These are phyloP conservation scores for Achlya flavicornis DNA, from an alignment of 2,888 invertebrate genomes.

Conservation along the genomic window DNA sequence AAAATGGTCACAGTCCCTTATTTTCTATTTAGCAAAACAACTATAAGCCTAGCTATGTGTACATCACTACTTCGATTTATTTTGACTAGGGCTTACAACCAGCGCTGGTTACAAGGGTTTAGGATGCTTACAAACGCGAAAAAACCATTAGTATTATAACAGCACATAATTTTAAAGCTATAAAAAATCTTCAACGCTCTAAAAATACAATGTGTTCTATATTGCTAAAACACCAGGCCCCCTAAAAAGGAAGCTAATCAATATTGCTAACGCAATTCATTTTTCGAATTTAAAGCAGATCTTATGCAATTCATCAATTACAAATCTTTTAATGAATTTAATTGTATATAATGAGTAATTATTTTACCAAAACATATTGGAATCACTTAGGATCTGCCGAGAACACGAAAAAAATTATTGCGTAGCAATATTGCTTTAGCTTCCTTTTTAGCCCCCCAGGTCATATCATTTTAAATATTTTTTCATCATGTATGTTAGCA, in stretches of 20 bases:
- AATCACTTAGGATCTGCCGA: no score
- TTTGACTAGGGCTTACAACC: constrained; percentile 69
- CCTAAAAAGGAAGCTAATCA: no score
- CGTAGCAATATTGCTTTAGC: no score
- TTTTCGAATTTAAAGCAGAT: no score
- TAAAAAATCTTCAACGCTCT: not conserved
- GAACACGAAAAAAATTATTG: no score
- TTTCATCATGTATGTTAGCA: not conserved
- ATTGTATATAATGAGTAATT: no score
- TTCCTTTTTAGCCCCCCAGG: no score
- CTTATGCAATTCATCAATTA: no score
- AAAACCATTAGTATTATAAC: constrained; percentile 27
- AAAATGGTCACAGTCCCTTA: constrained; percentile 22
- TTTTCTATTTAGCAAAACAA: constrained; percentile 55
- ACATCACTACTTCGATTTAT: constrained; percentile 63
- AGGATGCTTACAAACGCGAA: constrained; percentile 2
- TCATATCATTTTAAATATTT: not conserved
- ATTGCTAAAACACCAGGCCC: not conserved
- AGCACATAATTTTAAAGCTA: not conserved
- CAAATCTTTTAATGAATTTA: no score
- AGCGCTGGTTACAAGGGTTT: constrained; percentile 47
- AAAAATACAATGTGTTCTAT: not conserved
- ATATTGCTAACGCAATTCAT: no score
- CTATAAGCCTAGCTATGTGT: constrained; percentile 60
- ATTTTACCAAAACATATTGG: no score